Conservation (phyloP, 2,888 invertebrate genomes). For the Sarcophaga subvicina region DNA sequence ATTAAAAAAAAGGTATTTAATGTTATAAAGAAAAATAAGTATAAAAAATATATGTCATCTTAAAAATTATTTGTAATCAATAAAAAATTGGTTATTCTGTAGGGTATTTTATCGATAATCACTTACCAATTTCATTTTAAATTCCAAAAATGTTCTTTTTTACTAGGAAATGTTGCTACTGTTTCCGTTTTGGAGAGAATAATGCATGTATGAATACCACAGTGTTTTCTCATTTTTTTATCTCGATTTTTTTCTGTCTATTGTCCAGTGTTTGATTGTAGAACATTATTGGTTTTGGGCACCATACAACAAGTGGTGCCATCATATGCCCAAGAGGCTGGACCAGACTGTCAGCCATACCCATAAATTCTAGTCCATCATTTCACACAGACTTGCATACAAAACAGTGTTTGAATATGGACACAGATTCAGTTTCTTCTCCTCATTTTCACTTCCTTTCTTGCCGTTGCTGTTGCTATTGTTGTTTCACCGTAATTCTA, state of each 20-base stretch:
- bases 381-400: constrained; percentile 30
- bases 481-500: constrained; percentile 1
- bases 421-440: neutral
- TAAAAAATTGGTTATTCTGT: neutral
- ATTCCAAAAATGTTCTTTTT: neutral
- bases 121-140: neutral
- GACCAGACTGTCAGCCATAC: constrained; percentile 61
- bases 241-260: neutral
- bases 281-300: constrained; percentile 64
- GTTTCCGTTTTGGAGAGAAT: constrained; percentile 13
- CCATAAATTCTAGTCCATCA: constrained; percentile 53
- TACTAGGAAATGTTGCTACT: neutral
- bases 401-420: constrained; percentile 23
- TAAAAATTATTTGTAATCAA: too few relatives aligned
- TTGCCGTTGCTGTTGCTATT: constrained; percentile 27
- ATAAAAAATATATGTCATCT: too few relatives aligned
- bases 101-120: neutral
- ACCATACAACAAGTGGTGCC: constrained; percentile 67
- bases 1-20: too few relatives aligned
- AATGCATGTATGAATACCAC: constrained; percentile 1
- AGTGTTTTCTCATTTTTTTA: neutral
- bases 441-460: neutral
- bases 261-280: constrained; percentile 39
- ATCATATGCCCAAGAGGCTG: constrained; percentile 62
- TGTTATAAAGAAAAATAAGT: too few relatives aligned